Percentiles rank a stretch among this genome's conserved stretches.
Conservation (phyloP, 2,797 vertebrate genomes). For the Cephalopachus bancanus region DNA sequence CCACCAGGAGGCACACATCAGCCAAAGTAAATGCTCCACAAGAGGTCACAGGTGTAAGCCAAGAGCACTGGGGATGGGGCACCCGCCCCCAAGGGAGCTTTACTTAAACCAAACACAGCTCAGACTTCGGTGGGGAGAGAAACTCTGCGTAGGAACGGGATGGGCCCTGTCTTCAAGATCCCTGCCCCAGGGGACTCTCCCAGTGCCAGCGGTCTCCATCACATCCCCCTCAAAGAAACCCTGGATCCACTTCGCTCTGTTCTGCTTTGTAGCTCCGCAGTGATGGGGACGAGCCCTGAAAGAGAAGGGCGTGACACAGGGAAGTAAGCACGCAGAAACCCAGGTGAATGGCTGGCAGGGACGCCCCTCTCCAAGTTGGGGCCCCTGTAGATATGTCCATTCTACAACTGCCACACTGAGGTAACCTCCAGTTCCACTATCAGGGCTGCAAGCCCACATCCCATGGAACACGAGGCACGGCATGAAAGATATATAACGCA, state of each 20-base stretch:
- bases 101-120: background rate
- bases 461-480: background rate
- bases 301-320: background rate
- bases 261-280: rapidly evolving
- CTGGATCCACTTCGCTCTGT: no score
- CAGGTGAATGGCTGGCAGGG: background rate
- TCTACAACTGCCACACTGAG: background rate
- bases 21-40: background rate
- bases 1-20: background rate
- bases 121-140: background rate
- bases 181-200: background rate
- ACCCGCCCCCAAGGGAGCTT: background rate
- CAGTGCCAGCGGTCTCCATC: background rate
- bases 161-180: background rate
- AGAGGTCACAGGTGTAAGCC: no score
- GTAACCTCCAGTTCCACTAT: rapidly evolving
- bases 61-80: no score
- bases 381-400: no score
- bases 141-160: background rate
- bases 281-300: background rate
- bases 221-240: background rate
- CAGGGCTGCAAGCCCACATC: background rate
- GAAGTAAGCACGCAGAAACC: background rate
- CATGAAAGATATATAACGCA: background rate
- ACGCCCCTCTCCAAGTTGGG: no score